A percentile compares a stretch with the other conserved stretches of the same genome.
phyloP scores from a whole-genome alignment of 2,888 invertebrate genomes.

The Chaetoderma sp. region DNA sequence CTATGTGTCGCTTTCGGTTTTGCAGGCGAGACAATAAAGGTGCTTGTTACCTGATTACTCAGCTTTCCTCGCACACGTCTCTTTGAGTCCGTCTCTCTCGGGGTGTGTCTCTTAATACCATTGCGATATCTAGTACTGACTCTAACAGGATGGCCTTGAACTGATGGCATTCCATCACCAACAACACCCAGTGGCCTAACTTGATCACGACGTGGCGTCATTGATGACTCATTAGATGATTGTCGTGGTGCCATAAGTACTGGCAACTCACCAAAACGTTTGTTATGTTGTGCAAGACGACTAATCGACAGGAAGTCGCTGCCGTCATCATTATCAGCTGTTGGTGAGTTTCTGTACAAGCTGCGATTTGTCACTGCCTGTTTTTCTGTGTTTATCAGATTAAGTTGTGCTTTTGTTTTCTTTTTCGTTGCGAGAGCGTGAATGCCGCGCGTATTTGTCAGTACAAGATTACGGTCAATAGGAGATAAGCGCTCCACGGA shows the following conservation, averaged over 20 bases:
- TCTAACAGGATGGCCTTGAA: no score
- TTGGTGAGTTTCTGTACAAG: not conserved
- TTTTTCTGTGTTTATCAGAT: constrained; percentile 41
- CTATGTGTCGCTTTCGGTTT: no score
- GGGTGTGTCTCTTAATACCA: no score
- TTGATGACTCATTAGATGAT: constrained; percentile 36
- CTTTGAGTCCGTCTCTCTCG: no score
- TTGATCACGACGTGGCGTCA: no score
- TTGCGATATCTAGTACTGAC: no score
- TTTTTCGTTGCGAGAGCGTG: constrained; percentile 63
- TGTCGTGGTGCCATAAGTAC: constrained; percentile 27
- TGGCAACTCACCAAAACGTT: constrained; percentile 42
- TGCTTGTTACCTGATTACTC: no score
- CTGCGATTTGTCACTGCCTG: constrained; percentile 19
- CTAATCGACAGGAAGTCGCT: constrained; percentile 52
- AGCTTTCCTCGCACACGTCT: no score
- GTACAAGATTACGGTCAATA: constrained; percentile 47
- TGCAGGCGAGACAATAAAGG: no score
- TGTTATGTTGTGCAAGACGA: constrained; percentile 61
- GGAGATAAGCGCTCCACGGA: not conserved
- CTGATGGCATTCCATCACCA: no score
- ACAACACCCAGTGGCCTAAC: no score
- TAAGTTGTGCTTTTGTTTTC: constrained; percentile 48
- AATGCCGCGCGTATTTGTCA: constrained; percentile 61
- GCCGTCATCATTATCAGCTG: constrained; percentile 32